Base-by-base conservation (phyloP, 2,113 vertebrate species). In the Pterocles burchelli region DNA sequence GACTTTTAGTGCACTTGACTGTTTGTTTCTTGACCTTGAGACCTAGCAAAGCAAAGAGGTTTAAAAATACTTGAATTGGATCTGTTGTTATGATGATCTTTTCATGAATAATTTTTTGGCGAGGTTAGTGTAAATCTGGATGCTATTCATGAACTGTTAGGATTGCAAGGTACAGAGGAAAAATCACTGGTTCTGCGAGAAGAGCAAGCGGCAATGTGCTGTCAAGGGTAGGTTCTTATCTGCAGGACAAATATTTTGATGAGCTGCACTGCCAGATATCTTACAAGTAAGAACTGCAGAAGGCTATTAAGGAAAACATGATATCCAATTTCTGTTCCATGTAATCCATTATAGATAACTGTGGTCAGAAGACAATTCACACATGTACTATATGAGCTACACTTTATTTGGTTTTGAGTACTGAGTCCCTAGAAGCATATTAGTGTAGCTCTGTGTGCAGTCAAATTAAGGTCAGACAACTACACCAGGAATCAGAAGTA, bases 31-130 rank as follows among this genome's bases (percentile, higher is more conserved):
- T 93, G 89, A 96, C 91, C 94, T 95, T 96, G 66, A 89, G 62
- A 38, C 57, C n/a, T 11, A 88, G 74, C 45, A 95, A 79, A 88
- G 80, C 34, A 79, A 59, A 85, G 65, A 87, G 77, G 31, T 95
- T 97, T 92, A 92, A 57, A 95, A 94, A 96, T 72, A 91, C 65
- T 96, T 89, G 74, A 94, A 85, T 73, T 79, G 77, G 58, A 79
- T 87, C 62, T 43, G 46, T 75, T 94, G 86, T 82, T 95, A 41
- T 72, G 86, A 93, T 87, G 80, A 89, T 95, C 48, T 94, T 87
- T 62, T 93, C 28, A 87, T 94, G 81, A 95, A 95, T 85, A 96
- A 76, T 89, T 91, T 95, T 95, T 96, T 95, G 95, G 94, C 71
- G 0, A 72, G 48, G 49, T n/a, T 87, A 73, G 41, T 68, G 36